Evolutionary conservation across 2,113 vertebrate species (phyloP).

Genomic region (Otus sunia): DNA sequence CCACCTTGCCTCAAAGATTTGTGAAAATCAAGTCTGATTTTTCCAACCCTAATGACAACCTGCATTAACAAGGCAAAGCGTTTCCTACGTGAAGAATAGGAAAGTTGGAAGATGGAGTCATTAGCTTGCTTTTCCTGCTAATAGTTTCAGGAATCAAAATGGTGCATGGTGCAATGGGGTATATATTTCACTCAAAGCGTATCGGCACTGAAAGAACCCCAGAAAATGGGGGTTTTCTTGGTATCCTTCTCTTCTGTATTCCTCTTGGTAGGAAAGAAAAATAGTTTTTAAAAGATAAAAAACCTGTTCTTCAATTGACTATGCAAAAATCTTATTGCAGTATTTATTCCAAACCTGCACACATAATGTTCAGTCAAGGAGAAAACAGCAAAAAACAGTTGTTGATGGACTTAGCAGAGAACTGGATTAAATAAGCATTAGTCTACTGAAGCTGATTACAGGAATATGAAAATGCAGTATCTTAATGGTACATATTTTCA

Average conservation of each 20-base stretch:
- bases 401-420: conserved; percentile 96
- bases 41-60: not conserved
- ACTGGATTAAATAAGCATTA: conserved; percentile 99
- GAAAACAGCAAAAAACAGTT: conserved; percentile 89
- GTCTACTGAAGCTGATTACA: conserved; percentile 94
- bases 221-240: not conserved
- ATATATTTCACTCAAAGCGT: not conserved
- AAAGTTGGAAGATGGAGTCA: not conserved
- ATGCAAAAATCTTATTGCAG: conserved; percentile 82
- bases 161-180: not conserved
- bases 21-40: not conserved
- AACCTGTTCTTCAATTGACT: conserved; percentile 79
- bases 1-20: not conserved
- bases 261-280: conserved; percentile 66
- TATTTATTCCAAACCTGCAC: conserved; percentile 85
- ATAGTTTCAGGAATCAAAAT: not conserved
- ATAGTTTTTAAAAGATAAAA: conserved; percentile 77
- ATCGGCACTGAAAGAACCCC: not conserved
- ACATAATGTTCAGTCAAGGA: conserved; percentile 84
- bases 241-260: conserved; percentile 29
- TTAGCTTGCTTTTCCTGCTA: not conserved
- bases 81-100: not conserved
- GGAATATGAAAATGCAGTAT: conserved; percentile 93
- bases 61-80: not conserved
- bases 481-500: conserved; percentile 99